A percentile compares a stretch with the other conserved stretches of the same genome.
These are phyloP conservation scores for Nixonia krombeini DNA, from an alignment of 1,140 invertebrate genomes.

Conservation along the genomic window DNA sequence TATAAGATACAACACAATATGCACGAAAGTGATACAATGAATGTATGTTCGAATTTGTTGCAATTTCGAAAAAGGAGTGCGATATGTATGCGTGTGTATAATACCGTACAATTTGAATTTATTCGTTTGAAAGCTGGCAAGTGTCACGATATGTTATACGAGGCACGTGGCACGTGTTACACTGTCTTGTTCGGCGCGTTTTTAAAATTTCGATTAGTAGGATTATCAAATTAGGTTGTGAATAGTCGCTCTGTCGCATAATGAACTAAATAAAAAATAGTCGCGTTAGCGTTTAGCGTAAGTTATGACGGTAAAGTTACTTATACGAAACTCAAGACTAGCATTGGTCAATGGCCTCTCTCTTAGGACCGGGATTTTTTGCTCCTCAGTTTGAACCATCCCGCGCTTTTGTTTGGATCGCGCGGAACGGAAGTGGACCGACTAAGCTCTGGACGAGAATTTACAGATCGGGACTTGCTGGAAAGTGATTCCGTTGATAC, in stretches of 20 bases:
- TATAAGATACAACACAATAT: not conserved
- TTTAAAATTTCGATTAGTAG: conserved; percentile 42
- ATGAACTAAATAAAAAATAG: conserved; percentile 10
- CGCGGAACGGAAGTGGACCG: conserved; percentile 80
- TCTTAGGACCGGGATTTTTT: conserved; percentile 73
- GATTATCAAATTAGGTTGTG: conserved; percentile 40
- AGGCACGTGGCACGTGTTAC: conserved; percentile 38
- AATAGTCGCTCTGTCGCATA: conserved; percentile 18
- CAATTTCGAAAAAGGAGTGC: conserved; percentile 14
- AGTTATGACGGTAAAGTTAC: conserved; percentile 52
- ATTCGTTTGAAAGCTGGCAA: conserved; percentile 45
- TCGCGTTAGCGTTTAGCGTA: conserved; percentile 19
- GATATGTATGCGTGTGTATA: conserved; percentile 52
- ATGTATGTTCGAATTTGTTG: no score
- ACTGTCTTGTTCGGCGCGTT: conserved; percentile 8
- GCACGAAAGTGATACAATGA: no score
- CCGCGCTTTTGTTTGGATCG: conserved; percentile 78
- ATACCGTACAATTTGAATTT: conserved; percentile 48
- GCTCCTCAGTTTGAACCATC: conserved; percentile 80
- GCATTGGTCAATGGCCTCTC: conserved; percentile 70
- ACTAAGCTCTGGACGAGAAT: conserved; percentile 65
- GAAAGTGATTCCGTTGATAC: conserved; percentile 76
- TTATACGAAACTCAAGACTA: conserved; percentile 70
- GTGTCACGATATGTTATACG: conserved; percentile 37
- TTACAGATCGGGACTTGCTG: conserved; percentile 65